Base-by-base conservation (phyloP, 2,113 vertebrate genomes). In the Herpailurus yagouaroundi region DNA sequence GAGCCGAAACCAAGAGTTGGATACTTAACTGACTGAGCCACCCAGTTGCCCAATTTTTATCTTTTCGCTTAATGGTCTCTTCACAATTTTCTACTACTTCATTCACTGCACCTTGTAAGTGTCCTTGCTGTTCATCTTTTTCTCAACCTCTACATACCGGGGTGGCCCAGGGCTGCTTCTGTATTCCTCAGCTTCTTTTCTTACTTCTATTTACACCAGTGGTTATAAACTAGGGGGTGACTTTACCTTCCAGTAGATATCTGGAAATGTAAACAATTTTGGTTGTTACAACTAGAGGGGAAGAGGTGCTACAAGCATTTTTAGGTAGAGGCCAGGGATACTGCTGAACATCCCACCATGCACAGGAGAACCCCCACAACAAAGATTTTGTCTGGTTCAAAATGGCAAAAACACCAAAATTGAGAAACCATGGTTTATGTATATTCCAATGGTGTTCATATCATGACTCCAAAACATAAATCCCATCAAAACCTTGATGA, bases 331-430 rank as follows among this genome's bases (percentile, higher is more conserved):
- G 25, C 27, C 36, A 36, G 4, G 14, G 13, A 23, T 18, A 7
- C 19, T 52, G 27, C 7, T 73, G 3, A 2, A 38, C 5, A 33
- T 5, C 27, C n/a, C n/a, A 12, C n/a, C 25, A 1, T 10, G 6
- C n/a, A 68, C 23, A 52, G 21, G 12, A 4, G 0, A 9, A 10
- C 1, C 68, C 6, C 38, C 33, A 48, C 4, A 55, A 18, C 23
- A 14, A 21, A 21, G 50, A 14, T 45, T 12, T 76, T 64, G 21
- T 21, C 0, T 7, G 29, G n/a, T 4, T 41, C 38, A 60, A 52
- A 55, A 89, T 16, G 25, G 25, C 50, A 93, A 9, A 31, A 63
- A 4, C 19, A 1, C 25, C 33, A 33, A 76, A 23, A 33, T 5
- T 15, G 45, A 57, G 66, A 82, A 87, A 52, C 11, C 0, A 2